These are phyloP conservation scores for Asteroscopus sphinx DNA, from an alignment of 2,888 invertebrate genomes.

Conservation along the genomic window DNA sequence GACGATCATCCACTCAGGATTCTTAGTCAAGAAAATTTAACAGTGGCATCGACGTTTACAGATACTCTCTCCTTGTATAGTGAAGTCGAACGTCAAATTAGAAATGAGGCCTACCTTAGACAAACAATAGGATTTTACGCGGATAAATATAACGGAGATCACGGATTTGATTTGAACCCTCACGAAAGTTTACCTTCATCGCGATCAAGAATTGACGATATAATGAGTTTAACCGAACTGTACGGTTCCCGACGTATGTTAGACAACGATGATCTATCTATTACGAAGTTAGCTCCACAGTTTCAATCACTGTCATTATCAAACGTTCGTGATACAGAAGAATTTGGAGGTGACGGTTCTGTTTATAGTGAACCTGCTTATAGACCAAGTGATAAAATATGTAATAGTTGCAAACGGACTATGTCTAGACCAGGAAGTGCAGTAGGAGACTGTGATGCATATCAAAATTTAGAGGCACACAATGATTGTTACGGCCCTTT, in stretches of 20 bases:
- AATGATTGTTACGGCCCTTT: conserved; percentile 90
- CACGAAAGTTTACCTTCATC: conserved; percentile 85
- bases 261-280: conserved; percentile 91
- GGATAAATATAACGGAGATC: conserved; percentile 84
- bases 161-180: conserved; percentile 80
- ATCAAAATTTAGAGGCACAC: conserved; percentile 89
- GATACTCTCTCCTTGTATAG: conserved; percentile 92
- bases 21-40: conserved; percentile 97
- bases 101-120: conserved; percentile 90
- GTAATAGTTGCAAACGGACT: conserved; percentile 93
- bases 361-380: conserved; percentile 97
- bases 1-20: conserved; percentile 96
- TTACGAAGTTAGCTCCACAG: conserved; percentile 89
- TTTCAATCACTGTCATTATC: conserved; percentile 93
- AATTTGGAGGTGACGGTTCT: conserved; percentile 93
- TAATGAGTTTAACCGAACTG: conserved; percentile 94
- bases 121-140: conserved; percentile 89
- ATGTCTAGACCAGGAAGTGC: conserved; percentile 92
- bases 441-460: conserved; percentile 91
- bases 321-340: conserved; percentile 92
- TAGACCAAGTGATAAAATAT: conserved; percentile 92
- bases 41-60: conserved; percentile 96
- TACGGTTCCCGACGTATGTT: conserved; percentile 94
- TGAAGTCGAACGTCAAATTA: conserved; percentile 92
- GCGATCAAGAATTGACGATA: conserved; percentile 93